Evolutionary conservation across 1,140 invertebrate genomes (phyloP), one percentile per base, ranked within the genome.

Genomic region (Heliothis virescens): DNA sequence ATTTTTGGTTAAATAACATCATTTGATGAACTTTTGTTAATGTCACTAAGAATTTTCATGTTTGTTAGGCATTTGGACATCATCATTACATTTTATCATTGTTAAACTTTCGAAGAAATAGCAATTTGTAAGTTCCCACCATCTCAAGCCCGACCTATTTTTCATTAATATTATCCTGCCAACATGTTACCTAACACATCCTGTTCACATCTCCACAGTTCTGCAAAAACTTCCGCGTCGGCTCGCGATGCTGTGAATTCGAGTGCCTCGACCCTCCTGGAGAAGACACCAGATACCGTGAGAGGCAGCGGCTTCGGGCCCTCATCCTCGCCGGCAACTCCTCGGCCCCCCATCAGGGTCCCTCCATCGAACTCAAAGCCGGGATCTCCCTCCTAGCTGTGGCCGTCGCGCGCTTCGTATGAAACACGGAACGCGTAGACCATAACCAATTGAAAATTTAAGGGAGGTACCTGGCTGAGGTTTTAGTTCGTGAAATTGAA

Each of bases 171-270:
- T 1, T 0, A 5, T 34, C 34, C 3, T 9, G 5, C 34, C 34
- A 7, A 7, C 0, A 41, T 41, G 3, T 9, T 41, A 41, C 34
- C 34, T 41, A 34, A 41, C 34, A 7, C 34, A 41, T 21, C 21
- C 16, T 21, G 12, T 11, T 21, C 11, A 16, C 12, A 18, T 41
- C 21, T 75, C 65, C 16, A 59, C 95, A 97, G 97, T 97, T 96
- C 95, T 97, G 97, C 92, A 97, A 97, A 89, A 96, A 96, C 87
- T 97, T 97, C 87, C 95, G 96, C 26, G 96, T 97, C 34, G 97
- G 97, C 48, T 96, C 97, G 89, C 95, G 96, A 48, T 97, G 97
- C 91, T 97, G 97, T 88, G 97, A 97, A 83, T 97, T 97, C 86
- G 96, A 97, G 86, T 97, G 97, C 86, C 95, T 97, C 57, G 96